phyloP scores from a whole-genome alignment of 2,888 invertebrate genomes.

The Campaea margaritaria region DNA sequence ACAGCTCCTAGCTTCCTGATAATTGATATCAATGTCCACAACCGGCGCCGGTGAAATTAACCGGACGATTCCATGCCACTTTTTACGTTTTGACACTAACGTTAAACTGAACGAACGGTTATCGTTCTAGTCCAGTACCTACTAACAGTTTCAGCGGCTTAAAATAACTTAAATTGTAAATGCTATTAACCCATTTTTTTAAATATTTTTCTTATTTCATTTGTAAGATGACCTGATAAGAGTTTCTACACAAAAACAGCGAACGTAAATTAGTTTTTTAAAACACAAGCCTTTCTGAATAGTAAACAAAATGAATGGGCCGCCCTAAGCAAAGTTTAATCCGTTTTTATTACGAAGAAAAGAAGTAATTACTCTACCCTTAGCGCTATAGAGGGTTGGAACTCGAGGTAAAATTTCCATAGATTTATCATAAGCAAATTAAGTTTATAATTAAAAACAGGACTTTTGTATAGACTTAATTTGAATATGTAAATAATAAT shows the following conservation, averaged over 20 bases:
- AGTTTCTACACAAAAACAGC: slow-evolving; percentile 65
- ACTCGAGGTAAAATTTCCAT: slow-evolving; percentile 84
- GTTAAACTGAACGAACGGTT: slow-evolving; percentile 29
- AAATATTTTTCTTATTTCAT: slow-evolving; percentile 64
- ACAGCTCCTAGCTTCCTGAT: slow-evolving; percentile 69
- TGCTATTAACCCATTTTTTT: slow-evolving; percentile 23
- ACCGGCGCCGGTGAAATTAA: slow-evolving; percentile 68
- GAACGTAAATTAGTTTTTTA: slow-evolving; percentile 80
- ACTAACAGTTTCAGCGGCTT: neutral
- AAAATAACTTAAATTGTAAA: neutral
- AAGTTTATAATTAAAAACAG: slow-evolving; percentile 86
- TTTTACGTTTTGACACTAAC: slow-evolving; percentile 25
- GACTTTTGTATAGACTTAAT: slow-evolving; percentile 83
- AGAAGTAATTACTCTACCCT: slow-evolving; percentile 85
- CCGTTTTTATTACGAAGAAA: slow-evolving; percentile 86
- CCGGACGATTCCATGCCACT: slow-evolving; percentile 38
- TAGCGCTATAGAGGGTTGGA: slow-evolving; percentile 81
- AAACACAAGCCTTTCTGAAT: slow-evolving; percentile 77
- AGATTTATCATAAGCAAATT: slow-evolving; percentile 86
- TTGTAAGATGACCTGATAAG: slow-evolving; percentile 64
- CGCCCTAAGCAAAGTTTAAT: slow-evolving; percentile 85
- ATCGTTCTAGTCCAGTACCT: neutral
- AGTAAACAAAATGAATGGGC: slow-evolving; percentile 84
- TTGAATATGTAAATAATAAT: slow-evolving; percentile 81
- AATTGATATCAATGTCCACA: slow-evolving; percentile 80